Base-by-base conservation (phyloP, 2,113 vertebrate genomes). In the Rostratula benghalensis region DNA sequence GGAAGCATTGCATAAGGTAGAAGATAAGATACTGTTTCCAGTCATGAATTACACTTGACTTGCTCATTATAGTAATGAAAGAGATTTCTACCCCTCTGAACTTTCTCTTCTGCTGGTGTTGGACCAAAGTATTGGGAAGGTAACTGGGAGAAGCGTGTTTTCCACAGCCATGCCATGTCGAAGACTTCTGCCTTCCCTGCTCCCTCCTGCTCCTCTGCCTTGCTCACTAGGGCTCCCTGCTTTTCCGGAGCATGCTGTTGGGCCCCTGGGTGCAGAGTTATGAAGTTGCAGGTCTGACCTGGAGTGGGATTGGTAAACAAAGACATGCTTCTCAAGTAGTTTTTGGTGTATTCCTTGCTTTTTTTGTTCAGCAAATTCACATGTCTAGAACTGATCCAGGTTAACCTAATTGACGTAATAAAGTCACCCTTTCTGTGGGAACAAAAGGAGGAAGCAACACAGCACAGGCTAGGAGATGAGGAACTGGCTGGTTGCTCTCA, bases 221-320 rank as follows among this genome's bases (percentile, higher is more conserved):
- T 7, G 8, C 3, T 54, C 16, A 2, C 31, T 4, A 0, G 20
- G 17, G 10, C n/a, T 37, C 15, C 20, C 12, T 4, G 4, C 41
- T n/a, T 27, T 65, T 63, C n/a, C 57, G 1, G 4, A 23, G 41
- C 6, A 1, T 0, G 0, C 35, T 68, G 39, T 35, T 65, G 53
- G 31, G 30, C 7, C 45, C 30, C 45, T 15, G n/a, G 22, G 20
- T 61, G n/a, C 43, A 4, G 39, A 51, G 43, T 7, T 27, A 25
- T 2, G 30, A 48, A 64, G 39, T 30, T 54, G 63, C 28, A 21
- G 22, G 31, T 57, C 77, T 37, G 61, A n/a, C 25, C 68, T n/a
- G 56, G 74, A 8, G 22, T 25, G 48, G 67, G 33, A 25, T 16
- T 5, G 5, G 50, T 50, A 23, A 30, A 41, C 5, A 27, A 65